Conservation (phyloP, 2,797 vertebrate genomes). For the Hemitrygon akajei region DNA sequence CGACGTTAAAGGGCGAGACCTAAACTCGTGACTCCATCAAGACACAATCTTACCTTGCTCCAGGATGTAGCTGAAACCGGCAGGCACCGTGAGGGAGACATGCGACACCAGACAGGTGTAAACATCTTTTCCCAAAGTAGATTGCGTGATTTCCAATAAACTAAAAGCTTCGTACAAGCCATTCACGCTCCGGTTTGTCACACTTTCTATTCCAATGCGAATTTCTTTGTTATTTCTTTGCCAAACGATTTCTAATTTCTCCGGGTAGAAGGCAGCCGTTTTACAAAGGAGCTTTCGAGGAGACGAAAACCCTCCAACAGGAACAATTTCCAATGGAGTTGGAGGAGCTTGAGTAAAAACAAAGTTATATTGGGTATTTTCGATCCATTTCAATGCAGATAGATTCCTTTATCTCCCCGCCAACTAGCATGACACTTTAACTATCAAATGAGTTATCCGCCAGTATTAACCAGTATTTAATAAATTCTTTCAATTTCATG, state of each 20-base stretch:
- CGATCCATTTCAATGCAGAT: too few relatives aligned
- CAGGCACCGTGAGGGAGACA: neutral
- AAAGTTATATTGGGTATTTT: neutral
- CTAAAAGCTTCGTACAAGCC: neutral
- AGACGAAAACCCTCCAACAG: neutral
- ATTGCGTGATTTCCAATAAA: neutral
- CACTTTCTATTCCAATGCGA: neutral
- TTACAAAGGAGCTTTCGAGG: neutral
- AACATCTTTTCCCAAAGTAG: neutral
- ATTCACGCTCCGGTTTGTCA: neutral
- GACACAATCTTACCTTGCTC: neutral
- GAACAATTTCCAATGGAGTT: neutral
- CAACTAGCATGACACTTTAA: neutral
- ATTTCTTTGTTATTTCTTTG: neutral
- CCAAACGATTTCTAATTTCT: neutral
- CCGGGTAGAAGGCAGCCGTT: neutral
- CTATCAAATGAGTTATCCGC: too few relatives aligned
- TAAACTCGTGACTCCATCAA: too few relatives aligned
- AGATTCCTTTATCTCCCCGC: accelerated
- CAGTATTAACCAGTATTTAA: neutral
- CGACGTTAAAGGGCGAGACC: too few relatives aligned
- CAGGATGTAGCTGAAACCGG: neutral
- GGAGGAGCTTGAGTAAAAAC: neutral
- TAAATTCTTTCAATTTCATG: neutral
- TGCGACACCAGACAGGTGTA: neutral